Evolutionary conservation across 2,888 invertebrate species (phyloP), one percentile per base, ranked within the genome.

Genomic region (Callyntrura guangdongensis): DNA sequence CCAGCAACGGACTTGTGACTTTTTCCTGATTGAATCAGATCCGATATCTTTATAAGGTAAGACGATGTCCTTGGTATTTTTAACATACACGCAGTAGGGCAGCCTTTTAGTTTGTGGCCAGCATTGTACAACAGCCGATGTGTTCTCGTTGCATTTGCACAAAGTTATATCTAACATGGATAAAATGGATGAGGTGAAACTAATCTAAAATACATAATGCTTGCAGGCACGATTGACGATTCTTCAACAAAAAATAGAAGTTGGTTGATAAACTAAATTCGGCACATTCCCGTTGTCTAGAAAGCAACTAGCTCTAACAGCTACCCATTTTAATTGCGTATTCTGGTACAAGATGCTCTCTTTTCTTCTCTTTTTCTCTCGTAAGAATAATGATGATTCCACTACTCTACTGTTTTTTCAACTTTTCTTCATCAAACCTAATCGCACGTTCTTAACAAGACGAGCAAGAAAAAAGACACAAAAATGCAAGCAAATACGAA

Each of bases 1-100:
- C 77, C 49, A 89, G 83, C 89, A 84, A 84, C 89, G 77, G 84
- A 84, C 83, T 84, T 84, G 81, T 85, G 67, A 84, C 85, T 86
- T 86, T 53, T 82, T 86, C 72, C 59, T 92, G 89, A 92, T 92
- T 92, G n/a, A n/a, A n/a, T n/a, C n/a, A n/a, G n/a, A n/a, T n/a
- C n/a, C n/a, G n/a, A n/a, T n/a, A n/a, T n/a, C n/a, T n/a, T n/a
- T n/a, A n/a, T n/a, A n/a, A n/a, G n/a, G n/a, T n/a, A n/a, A n/a
- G n/a, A n/a, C n/a, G n/a, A n/a, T n/a, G n/a, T n/a, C n/a, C n/a
- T n/a, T n/a, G n/a, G n/a, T n/a, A n/a, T n/a, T n/a, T n/a, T n/a
- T n/a, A 25, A 8, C 14, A 64, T 25, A 25, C 25, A 17, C 61
- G 20, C 20, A 20, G 3, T 36, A 2, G 36, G 36, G 3, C 27